Base-by-base conservation (phyloP, 2,113 vertebrate genomes). In the Leucopsar rothschildi region DNA sequence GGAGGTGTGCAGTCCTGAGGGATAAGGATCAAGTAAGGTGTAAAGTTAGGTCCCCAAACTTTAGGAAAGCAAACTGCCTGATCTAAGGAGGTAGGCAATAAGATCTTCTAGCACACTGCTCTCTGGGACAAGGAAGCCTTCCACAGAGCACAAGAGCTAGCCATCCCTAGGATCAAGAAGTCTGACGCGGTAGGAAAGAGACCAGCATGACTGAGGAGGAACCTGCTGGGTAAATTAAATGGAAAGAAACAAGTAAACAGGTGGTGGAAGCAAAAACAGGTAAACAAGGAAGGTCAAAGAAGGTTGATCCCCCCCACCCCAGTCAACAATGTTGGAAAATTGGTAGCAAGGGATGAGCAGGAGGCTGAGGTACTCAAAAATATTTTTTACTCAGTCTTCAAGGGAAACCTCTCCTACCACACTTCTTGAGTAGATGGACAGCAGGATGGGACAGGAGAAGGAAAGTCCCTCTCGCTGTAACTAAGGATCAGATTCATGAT, bases 301-400 rank as follows among this genome's bases (percentile, higher is more conserved):
- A 53, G 5, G 4, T 20, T 53, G 33, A 55, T 35, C 1, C 1
- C 3, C 5, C 9, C 8, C 40, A 42, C 8, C 27, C 17, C 23
- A 6, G 10, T 55, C 11, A 61, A 22, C 16, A 47, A 3, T 35
- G 14, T 4, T 35, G 24, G 18, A 52, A 53, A 47, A 19, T 9
- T 10, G 2, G 2, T 29, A 17, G 24, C 28, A 11, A 53, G 4
- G 12, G 12, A 31, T 22, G 14, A 47, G 24, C 7, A 68, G 39
- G 59, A 35, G 14, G 9, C 14, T 60, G 29, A 61, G 4, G 9
- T 29, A 53, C 11, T 39, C 29, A 29, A 40, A 8, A 59, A n/a
- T 0, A 39, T 60, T 75, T 59, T 40, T 60, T 9, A 28, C 11
- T 47, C 44, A 47, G n/a, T 60, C 29, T 75, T 66, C n/a, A n/a